Percentiles rank a stretch among this genome's conserved stretches.
Evolutionary conservation across 2,113 vertebrate genomes (phyloP).

Genomic region (Agapornis roseicollis): DNA sequence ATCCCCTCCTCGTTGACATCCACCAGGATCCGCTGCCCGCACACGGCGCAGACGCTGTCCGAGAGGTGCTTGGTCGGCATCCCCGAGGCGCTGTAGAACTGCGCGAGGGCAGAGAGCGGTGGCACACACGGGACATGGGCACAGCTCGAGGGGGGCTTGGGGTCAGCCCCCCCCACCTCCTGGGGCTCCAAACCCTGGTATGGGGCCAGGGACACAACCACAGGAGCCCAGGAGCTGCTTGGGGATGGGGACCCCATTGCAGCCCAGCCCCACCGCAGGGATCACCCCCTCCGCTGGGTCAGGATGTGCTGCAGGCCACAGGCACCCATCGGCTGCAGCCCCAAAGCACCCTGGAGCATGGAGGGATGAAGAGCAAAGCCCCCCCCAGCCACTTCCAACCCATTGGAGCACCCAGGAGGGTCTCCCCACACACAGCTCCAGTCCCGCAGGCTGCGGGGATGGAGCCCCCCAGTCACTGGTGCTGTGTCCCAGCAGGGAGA

Average conservation of each 20-base stretch:
- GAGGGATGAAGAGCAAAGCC: fast-evolving
- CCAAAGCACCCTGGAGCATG: not conserved
- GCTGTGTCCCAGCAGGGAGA: not conserved
- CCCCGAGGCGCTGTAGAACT: constrained; percentile 96
- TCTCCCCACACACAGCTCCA: not conserved
- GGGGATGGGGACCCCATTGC: not conserved
- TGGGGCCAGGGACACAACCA: not conserved
- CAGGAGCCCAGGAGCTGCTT: not conserved
- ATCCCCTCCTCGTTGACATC: constrained; percentile 97
- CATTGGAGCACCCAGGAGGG: no score
- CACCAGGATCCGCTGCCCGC: constrained; percentile 94
- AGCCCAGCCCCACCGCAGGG: not conserved
- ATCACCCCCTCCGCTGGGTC: not conserved
- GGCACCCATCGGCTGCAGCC: not conserved
- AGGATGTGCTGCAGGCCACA: not conserved
- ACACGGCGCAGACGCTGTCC: constrained; percentile 93
- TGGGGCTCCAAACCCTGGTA: not conserved
- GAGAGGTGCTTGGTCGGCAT: constrained; percentile 98
- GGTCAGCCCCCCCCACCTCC: not conserved
- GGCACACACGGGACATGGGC: not conserved
- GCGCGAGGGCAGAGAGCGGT: not conserved
- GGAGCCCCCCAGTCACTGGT: fast-evolving
- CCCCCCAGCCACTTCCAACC: no score
- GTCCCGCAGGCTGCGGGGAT: not conserved
- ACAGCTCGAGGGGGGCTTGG: not conserved